Evolutionary conservation across 2,113 vertebrate species (phyloP).

Genomic region (Egretta garzetta): DNA sequence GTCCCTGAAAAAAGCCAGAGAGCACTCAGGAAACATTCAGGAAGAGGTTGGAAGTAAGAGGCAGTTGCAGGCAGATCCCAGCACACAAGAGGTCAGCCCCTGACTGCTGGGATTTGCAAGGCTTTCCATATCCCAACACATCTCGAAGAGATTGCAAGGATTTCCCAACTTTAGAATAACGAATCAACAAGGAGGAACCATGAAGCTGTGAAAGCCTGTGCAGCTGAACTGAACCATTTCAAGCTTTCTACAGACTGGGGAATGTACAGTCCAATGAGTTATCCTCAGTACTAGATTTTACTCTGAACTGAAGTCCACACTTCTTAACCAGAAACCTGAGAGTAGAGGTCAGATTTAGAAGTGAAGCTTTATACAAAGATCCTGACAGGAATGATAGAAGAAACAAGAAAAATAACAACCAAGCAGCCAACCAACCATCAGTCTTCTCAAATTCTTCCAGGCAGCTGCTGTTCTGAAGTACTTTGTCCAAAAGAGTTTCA

Average conservation of each 20-base stretch:
- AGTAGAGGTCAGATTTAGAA: background rate
- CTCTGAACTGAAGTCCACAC: background rate
- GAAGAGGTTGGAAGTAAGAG: background rate
- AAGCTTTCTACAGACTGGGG: background rate
- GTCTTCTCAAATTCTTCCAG: background rate
- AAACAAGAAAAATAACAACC: background rate
- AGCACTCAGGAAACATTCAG: background rate
- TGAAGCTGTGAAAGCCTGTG: accelerated
- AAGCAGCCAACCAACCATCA: background rate
- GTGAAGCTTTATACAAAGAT: background rate
- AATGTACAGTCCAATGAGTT: background rate
- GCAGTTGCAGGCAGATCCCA: background rate
- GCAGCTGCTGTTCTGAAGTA: background rate
- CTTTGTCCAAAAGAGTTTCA: background rate
- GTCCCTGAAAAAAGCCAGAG: conserved; percentile 48
- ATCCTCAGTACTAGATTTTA: background rate
- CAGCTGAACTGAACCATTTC: background rate
- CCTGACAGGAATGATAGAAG: background rate
- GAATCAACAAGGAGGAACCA: accelerated
- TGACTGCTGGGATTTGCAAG: background rate
- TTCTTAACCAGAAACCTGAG: background rate
- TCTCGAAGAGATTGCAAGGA: background rate
- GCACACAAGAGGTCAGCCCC: background rate
- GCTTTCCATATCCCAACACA: background rate
- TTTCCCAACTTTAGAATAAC: background rate